Percentiles rank a stretch among this genome's conserved stretches.
These are phyloP conservation scores for Mesoligia furuncula DNA, from an alignment of 2,888 invertebrate genomes.

Conservation along the genomic window DNA sequence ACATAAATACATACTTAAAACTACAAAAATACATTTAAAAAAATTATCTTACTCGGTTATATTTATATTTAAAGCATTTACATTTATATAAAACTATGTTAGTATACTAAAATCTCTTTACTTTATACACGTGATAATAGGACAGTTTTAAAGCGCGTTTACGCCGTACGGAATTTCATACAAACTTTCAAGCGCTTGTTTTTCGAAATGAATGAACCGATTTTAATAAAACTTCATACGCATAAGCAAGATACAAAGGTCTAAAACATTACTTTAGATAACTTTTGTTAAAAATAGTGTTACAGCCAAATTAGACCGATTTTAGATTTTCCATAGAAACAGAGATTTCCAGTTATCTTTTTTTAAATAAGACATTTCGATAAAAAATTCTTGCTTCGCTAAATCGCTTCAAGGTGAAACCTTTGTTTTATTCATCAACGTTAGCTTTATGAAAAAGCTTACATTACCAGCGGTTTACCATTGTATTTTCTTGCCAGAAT, in stretches of 20 bases:
- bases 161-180: too few species aligned
- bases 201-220: too few species aligned
- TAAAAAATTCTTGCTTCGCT: too few species aligned
- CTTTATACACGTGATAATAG: constrained; percentile 57
- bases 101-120: constrained; percentile 52
- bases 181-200: too few species aligned
- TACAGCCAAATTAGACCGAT: too few species aligned
- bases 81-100: constrained; percentile 63
- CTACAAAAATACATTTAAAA: constrained; percentile 45
- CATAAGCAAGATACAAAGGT: too few species aligned
- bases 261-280: too few species aligned
- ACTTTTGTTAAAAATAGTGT: too few species aligned
- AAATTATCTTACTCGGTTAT: constrained; percentile 55
- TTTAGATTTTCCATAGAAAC: too few species aligned
- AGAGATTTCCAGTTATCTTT: too few species aligned
- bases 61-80: constrained; percentile 72
- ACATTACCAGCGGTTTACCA: neutral
- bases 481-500: neutral
- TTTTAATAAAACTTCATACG: too few species aligned
- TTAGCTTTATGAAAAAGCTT: neutral
- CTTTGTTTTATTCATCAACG: neutral
- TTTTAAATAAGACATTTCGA: too few species aligned
- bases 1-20: constrained; percentile 63
- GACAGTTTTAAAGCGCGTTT: neutral
- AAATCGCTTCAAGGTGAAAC: neutral